These are phyloP conservation scores for Nomada fucata DNA, from an alignment of 2,888 invertebrate species.

Conservation along the genomic window DNA sequence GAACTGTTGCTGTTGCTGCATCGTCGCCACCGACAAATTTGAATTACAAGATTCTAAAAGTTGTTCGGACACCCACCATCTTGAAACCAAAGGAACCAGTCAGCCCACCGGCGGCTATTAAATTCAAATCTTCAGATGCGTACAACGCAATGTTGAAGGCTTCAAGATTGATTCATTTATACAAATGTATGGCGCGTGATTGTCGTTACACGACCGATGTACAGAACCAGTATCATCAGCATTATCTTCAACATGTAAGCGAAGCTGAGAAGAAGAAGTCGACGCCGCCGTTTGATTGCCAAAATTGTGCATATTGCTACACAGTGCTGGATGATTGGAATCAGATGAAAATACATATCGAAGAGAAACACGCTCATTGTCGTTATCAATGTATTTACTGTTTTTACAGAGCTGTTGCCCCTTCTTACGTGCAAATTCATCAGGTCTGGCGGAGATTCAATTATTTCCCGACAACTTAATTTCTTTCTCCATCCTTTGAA, in stretches of 20 bases:
- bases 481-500: background rate
- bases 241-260: conserved; percentile 81
- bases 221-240: conserved; percentile 80
- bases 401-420: conserved; percentile 88
- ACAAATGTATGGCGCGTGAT: conserved; percentile 86
- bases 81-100: conserved; percentile 48
- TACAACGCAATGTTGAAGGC: conserved; percentile 81
- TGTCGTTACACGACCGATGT: conserved; percentile 85
- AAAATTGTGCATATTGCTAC: conserved; percentile 87
- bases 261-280: conserved; percentile 72
- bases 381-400: conserved; percentile 88
- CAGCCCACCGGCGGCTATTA: conserved; percentile 49
- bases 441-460: conserved; percentile 78
- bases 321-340: conserved; percentile 83
- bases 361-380: conserved; percentile 87
- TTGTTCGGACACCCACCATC: conserved; percentile 62
- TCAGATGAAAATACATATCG: conserved; percentile 86
- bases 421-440: conserved; percentile 87
- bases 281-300: conserved; percentile 83
- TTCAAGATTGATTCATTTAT: conserved; percentile 83
- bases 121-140: conserved; percentile 76
- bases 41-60: conserved; percentile 77
- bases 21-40: conserved; percentile 36
- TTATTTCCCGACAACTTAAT: background rate
- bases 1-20: conserved; percentile 30